Percentiles rank a stretch among this genome's conserved stretches.
These are phyloP conservation scores for Nasonia oneida DNA, from an alignment of 2,888 invertebrate genomes.

Conservation along the genomic window DNA sequence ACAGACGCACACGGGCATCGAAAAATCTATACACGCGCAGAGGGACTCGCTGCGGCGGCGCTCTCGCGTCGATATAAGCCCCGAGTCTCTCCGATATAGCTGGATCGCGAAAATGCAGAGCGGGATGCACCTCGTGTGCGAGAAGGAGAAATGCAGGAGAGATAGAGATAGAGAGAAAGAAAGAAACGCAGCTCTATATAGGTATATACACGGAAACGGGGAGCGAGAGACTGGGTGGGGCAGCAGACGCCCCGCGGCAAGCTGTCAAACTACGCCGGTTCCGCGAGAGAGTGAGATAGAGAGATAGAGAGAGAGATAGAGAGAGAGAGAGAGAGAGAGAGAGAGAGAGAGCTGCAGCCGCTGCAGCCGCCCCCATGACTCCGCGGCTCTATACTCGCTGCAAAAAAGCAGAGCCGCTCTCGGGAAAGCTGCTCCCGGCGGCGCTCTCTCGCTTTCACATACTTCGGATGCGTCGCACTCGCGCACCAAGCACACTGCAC, in stretches of 20 bases:
- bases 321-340: not conserved
- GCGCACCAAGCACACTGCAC: not conserved
- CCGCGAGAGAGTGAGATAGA: constrained; percentile 63
- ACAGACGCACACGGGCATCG: not conserved
- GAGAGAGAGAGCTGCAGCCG: not conserved
- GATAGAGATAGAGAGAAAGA: constrained; percentile 11
- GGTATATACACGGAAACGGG: not conserved
- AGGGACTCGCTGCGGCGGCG: not conserved
- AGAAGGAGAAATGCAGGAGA: constrained; percentile 23
- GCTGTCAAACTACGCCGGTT: constrained; percentile 78
- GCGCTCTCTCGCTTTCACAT: constrained; percentile 36
- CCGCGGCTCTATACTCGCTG: not conserved
- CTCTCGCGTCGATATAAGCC: not conserved
- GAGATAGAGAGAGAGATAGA: constrained; percentile 21
- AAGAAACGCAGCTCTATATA: constrained; percentile 21
- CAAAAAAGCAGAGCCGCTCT: not conserved
- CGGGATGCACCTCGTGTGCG: constrained; percentile 15
- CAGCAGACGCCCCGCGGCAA: constrained; percentile 78
- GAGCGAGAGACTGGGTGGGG: constrained; percentile 72
- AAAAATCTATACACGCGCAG: not conserved
- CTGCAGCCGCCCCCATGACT: constrained; percentile 45
- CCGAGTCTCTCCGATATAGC: not conserved
- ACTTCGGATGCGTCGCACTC: not conserved
- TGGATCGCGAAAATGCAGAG: constrained; percentile 32
- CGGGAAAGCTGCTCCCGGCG: not conserved